Evolutionary conservation across 64 coral and sea anemone genomes (phyloP).

Genomic region (Montipora cactus): DNA sequence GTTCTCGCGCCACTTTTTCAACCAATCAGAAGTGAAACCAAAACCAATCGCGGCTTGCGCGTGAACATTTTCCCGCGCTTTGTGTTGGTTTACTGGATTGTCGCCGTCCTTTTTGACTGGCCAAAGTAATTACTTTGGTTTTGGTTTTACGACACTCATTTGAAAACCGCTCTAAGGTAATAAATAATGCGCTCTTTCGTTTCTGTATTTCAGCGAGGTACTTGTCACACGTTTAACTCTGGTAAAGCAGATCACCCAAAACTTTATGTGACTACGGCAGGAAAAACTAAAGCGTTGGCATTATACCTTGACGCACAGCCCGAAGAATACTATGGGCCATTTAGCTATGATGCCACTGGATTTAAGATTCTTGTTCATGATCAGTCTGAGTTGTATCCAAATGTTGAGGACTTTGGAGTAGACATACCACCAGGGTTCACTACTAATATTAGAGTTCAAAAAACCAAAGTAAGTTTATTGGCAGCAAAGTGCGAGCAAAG

Average conservation of each 20-base stretch:
- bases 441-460: conserved; percentile 61
- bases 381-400: conserved; percentile 9
- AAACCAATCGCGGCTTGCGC: too few relatives aligned
- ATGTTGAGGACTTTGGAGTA: conserved; percentile 47
- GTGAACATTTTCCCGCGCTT: too few relatives aligned
- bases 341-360: conserved; percentile 71
- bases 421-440: conserved; percentile 65
- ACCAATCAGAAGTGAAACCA: too few relatives aligned
- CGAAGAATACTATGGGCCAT: conserved; percentile 70
- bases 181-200: background rate
- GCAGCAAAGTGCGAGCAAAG: background rate
- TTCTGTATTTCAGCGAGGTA: conserved; percentile 31
- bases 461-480: conserved; percentile 39
- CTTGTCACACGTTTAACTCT: conserved; percentile 69
- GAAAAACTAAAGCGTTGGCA: conserved; percentile 31
- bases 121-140: too few relatives aligned
- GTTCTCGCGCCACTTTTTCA: too few relatives aligned
- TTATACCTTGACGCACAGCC: conserved; percentile 46
- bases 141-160: too few relatives aligned
- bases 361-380: conserved; percentile 64
- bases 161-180: too few relatives aligned
- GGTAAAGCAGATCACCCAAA: background rate
- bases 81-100: too few relatives aligned
- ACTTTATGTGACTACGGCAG: background rate
- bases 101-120: too few relatives aligned